These are phyloP conservation scores for Hippocampus guttulatus DNA, from an alignment of 2,113 vertebrate species.

Conservation along the genomic window DNA sequence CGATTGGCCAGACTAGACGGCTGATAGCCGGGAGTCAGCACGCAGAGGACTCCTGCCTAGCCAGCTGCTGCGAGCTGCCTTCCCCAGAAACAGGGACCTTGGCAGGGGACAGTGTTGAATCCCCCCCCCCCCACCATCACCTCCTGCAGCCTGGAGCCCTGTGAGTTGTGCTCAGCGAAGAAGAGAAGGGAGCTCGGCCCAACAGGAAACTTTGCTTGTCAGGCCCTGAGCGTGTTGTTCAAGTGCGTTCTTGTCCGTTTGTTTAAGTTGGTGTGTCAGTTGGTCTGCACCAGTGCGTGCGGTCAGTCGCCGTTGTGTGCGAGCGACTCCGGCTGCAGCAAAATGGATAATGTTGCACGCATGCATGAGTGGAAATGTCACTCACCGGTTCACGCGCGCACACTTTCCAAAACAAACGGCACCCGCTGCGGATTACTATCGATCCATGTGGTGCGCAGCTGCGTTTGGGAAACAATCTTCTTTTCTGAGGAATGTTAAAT, in stretches of 20 bases:
- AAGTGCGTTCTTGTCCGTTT: constrained; percentile 38
- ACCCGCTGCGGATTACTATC: constrained; percentile 64
- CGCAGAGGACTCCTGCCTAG: constrained; percentile 43
- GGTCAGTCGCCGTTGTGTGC: constrained; percentile 21
- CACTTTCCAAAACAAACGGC: constrained; percentile 66
- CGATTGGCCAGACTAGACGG: too few relatives aligned
- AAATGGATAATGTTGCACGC: constrained; percentile 47
- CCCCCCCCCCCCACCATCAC: constrained; percentile 38
- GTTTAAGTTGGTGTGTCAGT: constrained; percentile 29
- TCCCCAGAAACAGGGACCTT: constrained; percentile 57
- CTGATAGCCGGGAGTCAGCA: constrained; percentile 15
- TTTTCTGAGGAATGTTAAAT: constrained; percentile 48
- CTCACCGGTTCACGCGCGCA: constrained; percentile 59
- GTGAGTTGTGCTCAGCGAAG: constrained; percentile 52
- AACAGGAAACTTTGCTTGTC: constrained; percentile 47
- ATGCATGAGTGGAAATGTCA: constrained; percentile 52
- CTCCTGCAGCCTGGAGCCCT: constrained; percentile 55
- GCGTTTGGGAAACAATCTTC: constrained; percentile 34
- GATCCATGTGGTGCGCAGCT: constrained; percentile 60
- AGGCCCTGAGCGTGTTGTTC: constrained; percentile 29
- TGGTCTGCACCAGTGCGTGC: constrained; percentile 28
- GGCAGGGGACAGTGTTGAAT: constrained; percentile 56
- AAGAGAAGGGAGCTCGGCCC: constrained; percentile 36
- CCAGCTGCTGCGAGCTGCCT: constrained; percentile 63
- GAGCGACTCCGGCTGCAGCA: constrained; percentile 28